These are phyloP conservation scores for Propithecus coquereli DNA, from an alignment of 2,113 vertebrate species.

Conservation along the genomic window DNA sequence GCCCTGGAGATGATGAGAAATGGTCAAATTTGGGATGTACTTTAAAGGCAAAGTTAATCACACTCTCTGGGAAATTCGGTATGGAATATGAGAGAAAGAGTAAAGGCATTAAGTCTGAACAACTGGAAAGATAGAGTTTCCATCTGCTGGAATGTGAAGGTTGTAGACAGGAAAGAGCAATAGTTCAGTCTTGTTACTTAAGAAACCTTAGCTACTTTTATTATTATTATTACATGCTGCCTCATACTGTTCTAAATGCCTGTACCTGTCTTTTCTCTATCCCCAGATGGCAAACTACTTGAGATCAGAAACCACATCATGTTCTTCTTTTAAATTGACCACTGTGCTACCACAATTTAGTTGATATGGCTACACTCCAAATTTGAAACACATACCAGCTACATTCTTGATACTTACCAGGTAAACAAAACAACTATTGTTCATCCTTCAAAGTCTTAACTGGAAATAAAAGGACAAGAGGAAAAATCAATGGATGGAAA, in stretches of 20 bases:
- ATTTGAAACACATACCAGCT: neutral
- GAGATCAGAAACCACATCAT: neutral
- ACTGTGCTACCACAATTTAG: neutral
- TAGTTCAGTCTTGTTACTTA: neutral
- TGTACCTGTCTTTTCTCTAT: neutral
- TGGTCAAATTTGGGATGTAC: neutral
- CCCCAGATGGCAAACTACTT: neutral
- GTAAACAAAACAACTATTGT: neutral
- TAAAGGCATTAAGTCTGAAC: neutral
- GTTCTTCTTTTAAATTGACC: neutral
- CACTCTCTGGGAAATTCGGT: neutral
- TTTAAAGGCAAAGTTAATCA: neutral
- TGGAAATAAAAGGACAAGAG: neutral
- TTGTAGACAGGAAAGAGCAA: neutral
- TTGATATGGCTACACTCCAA: neutral
- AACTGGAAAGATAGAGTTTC: neutral
- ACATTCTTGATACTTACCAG: neutral
- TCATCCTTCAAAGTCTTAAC: neutral
- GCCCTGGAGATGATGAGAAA: neutral
- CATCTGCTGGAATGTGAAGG: neutral
- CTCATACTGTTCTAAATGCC: neutral
- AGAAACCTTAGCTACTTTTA: neutral
- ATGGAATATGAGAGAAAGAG: neutral
- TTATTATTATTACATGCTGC: neutral
- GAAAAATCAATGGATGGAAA: neutral